These are phyloP conservation scores for Caenorhabditis briggsae DNA, from an alignment of 1,140 invertebrate species.

Conservation along the genomic window DNA sequence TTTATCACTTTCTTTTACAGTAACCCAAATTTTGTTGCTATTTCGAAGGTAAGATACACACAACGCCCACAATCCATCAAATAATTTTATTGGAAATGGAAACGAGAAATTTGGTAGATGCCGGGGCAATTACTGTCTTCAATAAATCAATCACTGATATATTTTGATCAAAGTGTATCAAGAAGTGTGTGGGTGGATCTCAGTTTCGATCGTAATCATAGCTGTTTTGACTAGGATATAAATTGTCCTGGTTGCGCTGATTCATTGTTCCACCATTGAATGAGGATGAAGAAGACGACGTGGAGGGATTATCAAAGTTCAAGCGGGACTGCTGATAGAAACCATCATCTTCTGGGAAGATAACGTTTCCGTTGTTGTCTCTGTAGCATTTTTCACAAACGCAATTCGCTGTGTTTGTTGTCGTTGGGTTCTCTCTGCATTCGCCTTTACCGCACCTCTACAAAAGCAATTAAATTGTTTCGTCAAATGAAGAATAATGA, in stretches of 20 bases:
- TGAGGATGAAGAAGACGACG: constrained; percentile 11
- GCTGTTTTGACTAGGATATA: constrained; percentile 33
- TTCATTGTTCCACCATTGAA: constrained; percentile 2
- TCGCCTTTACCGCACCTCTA: constrained; percentile 20
- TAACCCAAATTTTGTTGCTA: too few relatives aligned
- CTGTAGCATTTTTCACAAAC: constrained; percentile 32
- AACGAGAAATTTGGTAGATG: background rate
- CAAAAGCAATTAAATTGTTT: background rate
- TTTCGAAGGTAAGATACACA: too few relatives aligned
- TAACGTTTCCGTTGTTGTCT: background rate
- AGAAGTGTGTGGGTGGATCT: background rate
- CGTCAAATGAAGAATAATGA: background rate
- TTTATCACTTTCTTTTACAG: too few relatives aligned
- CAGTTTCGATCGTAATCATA: constrained; percentile 20
- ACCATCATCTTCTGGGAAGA: constrained; percentile 42
- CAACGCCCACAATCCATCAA: too few relatives aligned
- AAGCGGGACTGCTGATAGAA: constrained; percentile 14
- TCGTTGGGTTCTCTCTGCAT: constrained; percentile 24
- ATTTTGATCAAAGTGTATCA: constrained; percentile 1
- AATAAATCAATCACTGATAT: background rate
- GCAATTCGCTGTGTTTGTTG: constrained; percentile 26
- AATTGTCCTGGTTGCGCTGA: constrained; percentile 4
- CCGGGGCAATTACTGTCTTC: background rate
- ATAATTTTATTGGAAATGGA: too few relatives aligned
- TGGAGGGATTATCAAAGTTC: background rate